phyloP scores from a whole-genome alignment of 1,140 invertebrate species.

The Chlorops oryzae region DNA sequence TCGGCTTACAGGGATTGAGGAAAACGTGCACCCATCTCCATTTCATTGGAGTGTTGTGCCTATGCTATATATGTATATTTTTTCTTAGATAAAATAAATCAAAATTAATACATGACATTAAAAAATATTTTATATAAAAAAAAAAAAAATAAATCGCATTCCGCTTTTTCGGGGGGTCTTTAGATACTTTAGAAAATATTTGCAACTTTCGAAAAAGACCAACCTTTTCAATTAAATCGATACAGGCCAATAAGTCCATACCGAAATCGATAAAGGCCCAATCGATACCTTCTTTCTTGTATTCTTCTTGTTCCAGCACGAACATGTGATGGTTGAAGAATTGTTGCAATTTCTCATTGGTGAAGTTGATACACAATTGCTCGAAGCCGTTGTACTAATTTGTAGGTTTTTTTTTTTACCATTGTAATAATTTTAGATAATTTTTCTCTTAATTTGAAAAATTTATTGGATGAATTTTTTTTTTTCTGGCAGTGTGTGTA shows the following conservation, averaged over 20 bases:
- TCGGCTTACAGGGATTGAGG: no score
- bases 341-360: slow-evolving; percentile 95
- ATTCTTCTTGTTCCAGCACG: slow-evolving; percentile 95
- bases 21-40: no score
- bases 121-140: no score
- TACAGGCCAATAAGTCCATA: slow-evolving; percentile 94
- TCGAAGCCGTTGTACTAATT: slow-evolving; percentile 95
- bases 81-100: no score
- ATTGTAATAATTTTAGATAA: no score
- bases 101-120: no score
- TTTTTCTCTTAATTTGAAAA: no score
- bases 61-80: no score
- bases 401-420: slow-evolving; percentile 12
- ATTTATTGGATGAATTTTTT: no score
- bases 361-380: slow-evolving; percentile 98
- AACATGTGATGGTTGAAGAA: slow-evolving; percentile 99
- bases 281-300: slow-evolving; percentile 89
- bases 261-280: slow-evolving; percentile 98
- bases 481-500: no score
- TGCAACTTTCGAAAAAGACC: slow-evolving; percentile 24
- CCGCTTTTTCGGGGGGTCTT: neutral
- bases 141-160: no score
- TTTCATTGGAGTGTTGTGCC: no score
- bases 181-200: neutral
- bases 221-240: slow-evolving; percentile 97